Evolutionary conservation across 2,113 vertebrate genomes (phyloP), one percentile per base, ranked within the genome.

Genomic region (Phaethon lepturus): DNA sequence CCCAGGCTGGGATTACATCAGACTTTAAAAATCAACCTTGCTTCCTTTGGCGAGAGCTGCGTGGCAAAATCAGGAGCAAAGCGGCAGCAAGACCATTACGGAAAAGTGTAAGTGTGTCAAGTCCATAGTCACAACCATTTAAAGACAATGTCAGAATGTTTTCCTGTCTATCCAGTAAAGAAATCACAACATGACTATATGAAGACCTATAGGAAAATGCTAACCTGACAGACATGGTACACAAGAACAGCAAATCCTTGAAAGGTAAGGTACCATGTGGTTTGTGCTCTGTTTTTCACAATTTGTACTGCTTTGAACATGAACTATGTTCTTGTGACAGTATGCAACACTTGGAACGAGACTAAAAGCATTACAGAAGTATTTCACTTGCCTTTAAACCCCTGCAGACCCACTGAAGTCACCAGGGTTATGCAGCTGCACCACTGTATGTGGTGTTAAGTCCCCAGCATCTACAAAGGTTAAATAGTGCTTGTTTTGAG

Each of bases 401-500:
- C 73, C 83, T 71, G 59, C 60, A 89, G 93, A 69, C 33, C 23
- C 69, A 84, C 20, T 72, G 89, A 94, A 86, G 60, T 62, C 91
- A 90, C 17, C 7, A 44, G 85, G 92, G 76, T 96, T 90, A 90
- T 26, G 75, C 94, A 90, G 89, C 69, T 95, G 94, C 69, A 94
- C 24, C 14, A 49, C 31, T 33, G 24, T 17, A 49, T 9, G 29
- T 58, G 50, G 25, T 24, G 9, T 42, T 72, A 93, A 92, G 67
- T 31, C 31, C 29, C 42, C 13, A 9, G 47, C n/a, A 75, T 72
- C 28, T 53, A 77, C 17, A 84, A 90, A 85, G 59, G n/a, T 79
- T 91, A 83, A 95, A 31, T 47, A 68, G 59, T 44, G 38, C 29
- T 60, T 62, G 17, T 62, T 60, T 59, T 2, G 17, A 81, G 22